These are phyloP conservation scores for Drosophila gunungcola DNA, from an alignment of 1,140 invertebrate species.

Conservation along the genomic window DNA sequence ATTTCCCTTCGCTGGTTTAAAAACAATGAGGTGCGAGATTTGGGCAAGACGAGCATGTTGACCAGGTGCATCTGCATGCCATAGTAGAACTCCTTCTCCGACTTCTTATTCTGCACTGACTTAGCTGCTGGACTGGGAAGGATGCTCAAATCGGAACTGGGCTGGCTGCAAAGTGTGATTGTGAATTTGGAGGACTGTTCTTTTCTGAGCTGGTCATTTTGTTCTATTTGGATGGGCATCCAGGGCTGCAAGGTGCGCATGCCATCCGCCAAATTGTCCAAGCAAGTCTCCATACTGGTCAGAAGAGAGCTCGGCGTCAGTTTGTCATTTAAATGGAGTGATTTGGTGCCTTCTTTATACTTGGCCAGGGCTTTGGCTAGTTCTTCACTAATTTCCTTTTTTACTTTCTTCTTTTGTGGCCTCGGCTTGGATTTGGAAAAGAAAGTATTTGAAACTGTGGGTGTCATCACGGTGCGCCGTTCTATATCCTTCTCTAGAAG, in stretches of 20 bases:
- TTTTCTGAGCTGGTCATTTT: no score
- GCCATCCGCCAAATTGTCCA: background rate
- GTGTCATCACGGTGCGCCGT: background rate
- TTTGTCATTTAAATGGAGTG: background rate
- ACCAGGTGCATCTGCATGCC: slow-evolving; percentile 14
- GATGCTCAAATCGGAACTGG: background rate
- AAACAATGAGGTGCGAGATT: slow-evolving; percentile 32
- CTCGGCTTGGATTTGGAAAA: background rate
- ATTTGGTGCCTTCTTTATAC: background rate
- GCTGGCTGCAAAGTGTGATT: background rate
- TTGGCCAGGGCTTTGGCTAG: background rate
- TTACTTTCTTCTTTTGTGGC: background rate
- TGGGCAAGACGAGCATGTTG: slow-evolving; percentile 23
- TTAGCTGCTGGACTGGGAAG: background rate
- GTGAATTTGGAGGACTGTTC: background rate
- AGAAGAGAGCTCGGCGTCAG: background rate
- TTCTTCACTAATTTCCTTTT: background rate
- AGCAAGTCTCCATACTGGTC: background rate
- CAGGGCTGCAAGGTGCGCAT: background rate
- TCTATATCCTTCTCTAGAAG: background rate
- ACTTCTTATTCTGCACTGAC: background rate
- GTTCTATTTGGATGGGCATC: background rate
- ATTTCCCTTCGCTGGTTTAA: slow-evolving; percentile 33
- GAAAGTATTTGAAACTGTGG: background rate
- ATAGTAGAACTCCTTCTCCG: background rate